Conservation (phyloP, 2,888 invertebrate species). For the Schrankia costaestrigalis region DNA sequence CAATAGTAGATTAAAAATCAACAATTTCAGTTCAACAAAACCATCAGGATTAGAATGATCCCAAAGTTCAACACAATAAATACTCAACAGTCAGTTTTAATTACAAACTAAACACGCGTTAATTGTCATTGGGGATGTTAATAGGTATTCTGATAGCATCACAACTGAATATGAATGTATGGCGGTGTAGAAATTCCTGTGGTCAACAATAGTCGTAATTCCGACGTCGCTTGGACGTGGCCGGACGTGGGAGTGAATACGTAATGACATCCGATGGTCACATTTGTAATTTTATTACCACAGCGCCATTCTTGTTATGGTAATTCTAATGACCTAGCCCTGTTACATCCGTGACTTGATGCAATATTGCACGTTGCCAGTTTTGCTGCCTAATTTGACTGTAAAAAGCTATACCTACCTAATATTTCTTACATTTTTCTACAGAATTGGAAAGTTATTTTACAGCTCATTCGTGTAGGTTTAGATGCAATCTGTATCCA, state of each 20-base stretch:
- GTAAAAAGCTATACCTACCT: background rate
- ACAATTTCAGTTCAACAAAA: too few species aligned
- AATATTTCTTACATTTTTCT: background rate
- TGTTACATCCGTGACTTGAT: constrained; percentile 24
- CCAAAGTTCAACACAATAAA: constrained; percentile 1
- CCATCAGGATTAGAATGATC: too few species aligned
- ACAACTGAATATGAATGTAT: constrained; percentile 22
- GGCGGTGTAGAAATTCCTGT: constrained; percentile 24
- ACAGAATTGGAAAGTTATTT: too few species aligned
- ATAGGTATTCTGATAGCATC: constrained; percentile 24
- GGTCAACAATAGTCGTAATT: constrained; percentile 49
- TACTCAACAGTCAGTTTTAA: constrained; percentile 11
- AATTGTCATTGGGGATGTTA: constrained; percentile 18
- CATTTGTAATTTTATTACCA: constrained; percentile 66
- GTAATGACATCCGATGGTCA: constrained; percentile 60
- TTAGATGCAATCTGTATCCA: too few species aligned
- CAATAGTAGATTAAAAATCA: too few species aligned
- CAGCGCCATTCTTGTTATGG: constrained; percentile 55
- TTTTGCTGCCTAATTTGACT: too few species aligned
- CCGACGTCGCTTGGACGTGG: constrained; percentile 34
- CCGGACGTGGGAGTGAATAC: constrained; percentile 63
- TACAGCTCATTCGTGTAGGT: too few species aligned
- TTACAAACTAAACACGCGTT: constrained; percentile 14
- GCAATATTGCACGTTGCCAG: too few species aligned
- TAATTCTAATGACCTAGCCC: constrained; percentile 51